phyloP scores from a whole-genome alignment of 2,113 vertebrate species.

The Coptodon bakossiorum region DNA sequence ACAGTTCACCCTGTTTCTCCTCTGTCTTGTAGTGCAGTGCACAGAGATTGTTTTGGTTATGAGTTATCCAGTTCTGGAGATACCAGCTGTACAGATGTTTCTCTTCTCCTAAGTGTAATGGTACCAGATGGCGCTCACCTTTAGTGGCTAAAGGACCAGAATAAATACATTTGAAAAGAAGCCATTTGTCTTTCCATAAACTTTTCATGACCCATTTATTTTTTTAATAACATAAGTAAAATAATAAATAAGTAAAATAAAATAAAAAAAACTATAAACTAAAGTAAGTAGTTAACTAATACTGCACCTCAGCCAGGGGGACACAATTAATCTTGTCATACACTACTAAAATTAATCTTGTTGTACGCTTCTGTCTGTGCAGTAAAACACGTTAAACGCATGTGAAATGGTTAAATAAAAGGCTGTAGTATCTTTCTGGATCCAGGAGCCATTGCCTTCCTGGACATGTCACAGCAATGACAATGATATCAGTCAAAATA shows the following conservation, averaged over 20 bases:
- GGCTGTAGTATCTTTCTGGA: background rate
- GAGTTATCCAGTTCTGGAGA: background rate
- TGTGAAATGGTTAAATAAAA: background rate
- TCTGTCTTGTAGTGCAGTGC: background rate
- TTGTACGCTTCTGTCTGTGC: accelerated
- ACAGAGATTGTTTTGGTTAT: background rate
- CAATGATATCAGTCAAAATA: background rate
- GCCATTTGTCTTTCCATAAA: accelerated
- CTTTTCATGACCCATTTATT: background rate
- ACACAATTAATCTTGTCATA: background rate
- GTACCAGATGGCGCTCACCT: accelerated
- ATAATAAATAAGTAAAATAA: background rate
- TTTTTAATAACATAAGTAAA: background rate
- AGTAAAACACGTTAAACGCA: background rate
- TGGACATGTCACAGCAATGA: background rate
- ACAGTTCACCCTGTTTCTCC: background rate
- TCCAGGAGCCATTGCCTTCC: background rate
- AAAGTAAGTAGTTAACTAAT: background rate
- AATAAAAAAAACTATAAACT: background rate
- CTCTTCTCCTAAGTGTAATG: background rate
- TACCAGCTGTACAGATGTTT: background rate
- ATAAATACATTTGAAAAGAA: background rate
- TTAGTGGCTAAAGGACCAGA: background rate
- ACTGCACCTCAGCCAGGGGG: background rate
- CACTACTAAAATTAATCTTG: background rate